A percentile compares a stretch with the other conserved stretches of the same genome.
These are phyloP conservation scores for Sepiola atlantica DNA, from an alignment of 2,888 invertebrate genomes.

Conservation along the genomic window DNA sequence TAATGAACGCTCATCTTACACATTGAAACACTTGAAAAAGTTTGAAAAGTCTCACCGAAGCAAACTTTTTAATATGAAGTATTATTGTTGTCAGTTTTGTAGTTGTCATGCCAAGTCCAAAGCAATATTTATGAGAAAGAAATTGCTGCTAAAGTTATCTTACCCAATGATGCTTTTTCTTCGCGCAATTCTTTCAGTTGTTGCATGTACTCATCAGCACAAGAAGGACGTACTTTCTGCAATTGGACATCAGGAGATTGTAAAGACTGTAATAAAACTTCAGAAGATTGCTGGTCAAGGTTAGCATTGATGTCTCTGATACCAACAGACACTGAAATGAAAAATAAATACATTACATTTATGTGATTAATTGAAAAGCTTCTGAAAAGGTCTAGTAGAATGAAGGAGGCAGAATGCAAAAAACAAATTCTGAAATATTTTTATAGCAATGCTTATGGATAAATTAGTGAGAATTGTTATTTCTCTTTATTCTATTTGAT, in stretches of 20 bases:
- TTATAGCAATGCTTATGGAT: background rate
- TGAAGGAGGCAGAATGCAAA: background rate
- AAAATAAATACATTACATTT: background rate
- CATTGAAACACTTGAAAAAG: too few species aligned
- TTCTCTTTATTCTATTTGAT: background rate
- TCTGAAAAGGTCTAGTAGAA: background rate
- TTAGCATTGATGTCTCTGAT: constrained; percentile 69
- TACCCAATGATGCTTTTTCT: constrained; percentile 53
- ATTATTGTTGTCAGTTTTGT: background rate
- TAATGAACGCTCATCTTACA: too few species aligned
- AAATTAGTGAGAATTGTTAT: background rate
- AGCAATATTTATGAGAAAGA: too few species aligned
- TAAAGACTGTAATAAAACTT: constrained; percentile 66
- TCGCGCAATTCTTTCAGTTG: constrained; percentile 60
- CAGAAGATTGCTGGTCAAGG: constrained; percentile 62
- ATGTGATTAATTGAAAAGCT: background rate
- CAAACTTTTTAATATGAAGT: background rate
- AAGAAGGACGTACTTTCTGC: constrained; percentile 66
- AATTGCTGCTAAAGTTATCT: background rate
- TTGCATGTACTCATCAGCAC: constrained; percentile 64
- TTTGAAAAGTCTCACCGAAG: background rate
- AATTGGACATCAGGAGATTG: constrained; percentile 61
- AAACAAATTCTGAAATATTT: background rate
- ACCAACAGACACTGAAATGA: constrained; percentile 67
- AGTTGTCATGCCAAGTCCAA: background rate